Conservation (phyloP, 2,113 vertebrate genomes). For the Anhinga anhinga region DNA sequence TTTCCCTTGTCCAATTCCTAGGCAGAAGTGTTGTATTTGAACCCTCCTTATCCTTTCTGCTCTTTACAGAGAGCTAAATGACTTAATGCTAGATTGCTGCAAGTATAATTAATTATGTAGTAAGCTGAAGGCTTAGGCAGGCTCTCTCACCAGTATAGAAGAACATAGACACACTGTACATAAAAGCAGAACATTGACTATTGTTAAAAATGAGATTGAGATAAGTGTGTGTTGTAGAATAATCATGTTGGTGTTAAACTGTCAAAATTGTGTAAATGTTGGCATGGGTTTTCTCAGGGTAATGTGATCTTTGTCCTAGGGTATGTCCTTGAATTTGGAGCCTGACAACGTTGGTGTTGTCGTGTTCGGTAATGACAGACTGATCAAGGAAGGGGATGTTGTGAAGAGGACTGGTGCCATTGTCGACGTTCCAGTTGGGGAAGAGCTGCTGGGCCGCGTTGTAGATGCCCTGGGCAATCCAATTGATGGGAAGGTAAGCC, state of each 20-base stretch:
- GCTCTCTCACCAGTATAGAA: rapidly evolving
- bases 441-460: constrained; percentile 92
- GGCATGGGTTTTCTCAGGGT: neutral
- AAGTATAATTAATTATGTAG: neutral
- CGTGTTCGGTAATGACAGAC: constrained; percentile 98
- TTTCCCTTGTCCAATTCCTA: neutral
- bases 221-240: neutral
- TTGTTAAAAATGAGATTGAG: neutral
- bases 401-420: constrained; percentile 98
- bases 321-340: constrained; percentile 99
- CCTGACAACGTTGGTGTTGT: constrained; percentile 98
- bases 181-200: neutral
- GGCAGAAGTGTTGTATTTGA: neutral
- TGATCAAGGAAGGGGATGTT: constrained; percentile 97
- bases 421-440: constrained; percentile 95
- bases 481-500: constrained; percentile 94
- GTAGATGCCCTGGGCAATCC: constrained; percentile 96
- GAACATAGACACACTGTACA: rapidly evolving
- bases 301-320: constrained; percentile 69
- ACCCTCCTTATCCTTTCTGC: neutral
- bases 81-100: neutral
- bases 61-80: neutral
- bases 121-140: neutral
- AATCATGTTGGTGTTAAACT: rapidly evolving
- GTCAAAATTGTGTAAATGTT: rapidly evolving